These are phyloP conservation scores for Ardeotis arabs DNA, from an alignment of 2,113 vertebrate genomes.

Conservation along the genomic window DNA sequence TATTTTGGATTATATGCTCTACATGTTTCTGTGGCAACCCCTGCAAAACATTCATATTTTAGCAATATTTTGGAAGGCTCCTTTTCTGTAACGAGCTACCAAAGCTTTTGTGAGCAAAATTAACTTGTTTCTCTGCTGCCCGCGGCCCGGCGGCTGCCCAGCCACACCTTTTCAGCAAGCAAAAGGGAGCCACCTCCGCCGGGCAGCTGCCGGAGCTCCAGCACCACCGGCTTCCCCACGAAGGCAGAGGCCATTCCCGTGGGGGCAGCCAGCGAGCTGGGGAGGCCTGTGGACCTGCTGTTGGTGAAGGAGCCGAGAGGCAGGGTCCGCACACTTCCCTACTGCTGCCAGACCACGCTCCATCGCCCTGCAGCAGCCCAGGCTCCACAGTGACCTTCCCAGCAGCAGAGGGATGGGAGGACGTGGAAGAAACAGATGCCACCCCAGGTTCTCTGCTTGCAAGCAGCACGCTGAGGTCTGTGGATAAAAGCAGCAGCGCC, in stretches of 20 bases:
- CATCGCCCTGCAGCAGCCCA: accelerated
- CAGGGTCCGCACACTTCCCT: not conserved
- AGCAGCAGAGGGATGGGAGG: not conserved
- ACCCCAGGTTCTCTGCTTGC: not conserved
- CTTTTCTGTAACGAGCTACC: slow-evolving; percentile 1
- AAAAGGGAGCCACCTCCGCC: not conserved
- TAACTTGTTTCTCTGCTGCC: not conserved
- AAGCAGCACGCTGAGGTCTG: not conserved
- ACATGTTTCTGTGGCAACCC: slow-evolving; percentile 72
- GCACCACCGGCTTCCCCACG: not conserved
- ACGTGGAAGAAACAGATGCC: not conserved
- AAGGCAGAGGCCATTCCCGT: not conserved
- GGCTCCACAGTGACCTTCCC: not conserved
- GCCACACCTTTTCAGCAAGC: not conserved
- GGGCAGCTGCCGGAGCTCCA: not conserved
- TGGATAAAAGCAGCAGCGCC: not conserved
- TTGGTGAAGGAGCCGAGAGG: not conserved
- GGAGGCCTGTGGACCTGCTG: not conserved
- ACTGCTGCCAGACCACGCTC: not conserved
- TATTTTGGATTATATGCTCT: slow-evolving; percentile 74
- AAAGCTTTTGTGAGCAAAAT: not conserved
- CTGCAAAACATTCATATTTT: slow-evolving; percentile 71
- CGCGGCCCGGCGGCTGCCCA: not conserved
- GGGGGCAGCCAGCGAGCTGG: not conserved
- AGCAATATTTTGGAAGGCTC: slow-evolving; percentile 48